A percentile compares a stretch with the other conserved stretches of the same genome.
These are phyloP conservation scores for Drosophila subpulchrella DNA, from an alignment of 1,140 invertebrate genomes.

Conservation along the genomic window DNA sequence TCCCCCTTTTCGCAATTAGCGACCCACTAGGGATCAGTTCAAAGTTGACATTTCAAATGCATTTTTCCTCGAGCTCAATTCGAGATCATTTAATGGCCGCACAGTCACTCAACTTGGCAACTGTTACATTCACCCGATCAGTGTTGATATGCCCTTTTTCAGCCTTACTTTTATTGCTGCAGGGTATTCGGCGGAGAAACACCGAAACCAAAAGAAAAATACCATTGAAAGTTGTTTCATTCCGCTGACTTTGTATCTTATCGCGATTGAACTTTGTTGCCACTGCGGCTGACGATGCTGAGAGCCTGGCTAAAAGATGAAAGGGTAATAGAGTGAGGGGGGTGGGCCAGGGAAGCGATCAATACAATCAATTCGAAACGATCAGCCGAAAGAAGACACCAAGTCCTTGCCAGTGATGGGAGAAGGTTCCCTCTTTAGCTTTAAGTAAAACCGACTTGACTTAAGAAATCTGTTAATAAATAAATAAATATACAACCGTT, in stretches of 20 bases:
- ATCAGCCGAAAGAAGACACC: slow-evolving; percentile 52
- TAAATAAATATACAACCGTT: too few relatives aligned
- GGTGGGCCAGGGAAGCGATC: slow-evolving; percentile 42
- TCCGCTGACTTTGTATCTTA: slow-evolving; percentile 52
- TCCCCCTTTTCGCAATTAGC: background rate
- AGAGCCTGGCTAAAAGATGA: slow-evolving; percentile 22
- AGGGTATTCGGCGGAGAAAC: slow-evolving; percentile 59
- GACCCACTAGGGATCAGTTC: background rate
- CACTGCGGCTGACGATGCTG: slow-evolving; percentile 52
- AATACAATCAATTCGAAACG: slow-evolving; percentile 57
- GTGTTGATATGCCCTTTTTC: slow-evolving; percentile 63
- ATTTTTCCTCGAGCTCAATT: slow-evolving; percentile 37
- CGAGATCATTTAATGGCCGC: slow-evolving; percentile 23
- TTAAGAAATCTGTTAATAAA: too few relatives aligned
- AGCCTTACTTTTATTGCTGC: slow-evolving; percentile 46
- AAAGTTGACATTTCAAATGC: slow-evolving; percentile 42
- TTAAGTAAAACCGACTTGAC: background rate
- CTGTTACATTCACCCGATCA: slow-evolving; percentile 60
- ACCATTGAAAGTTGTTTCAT: slow-evolving; percentile 46
- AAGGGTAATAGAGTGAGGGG: slow-evolving; percentile 4
- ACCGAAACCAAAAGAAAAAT: slow-evolving; percentile 13
- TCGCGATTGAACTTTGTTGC: slow-evolving; percentile 80
- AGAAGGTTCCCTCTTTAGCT: background rate
- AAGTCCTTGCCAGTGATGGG: slow-evolving; percentile 26
- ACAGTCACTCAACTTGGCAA: slow-evolving; percentile 37